Conservation (phyloP, 2,113 vertebrate species). For the Tricholaema leucomelas region DNA sequence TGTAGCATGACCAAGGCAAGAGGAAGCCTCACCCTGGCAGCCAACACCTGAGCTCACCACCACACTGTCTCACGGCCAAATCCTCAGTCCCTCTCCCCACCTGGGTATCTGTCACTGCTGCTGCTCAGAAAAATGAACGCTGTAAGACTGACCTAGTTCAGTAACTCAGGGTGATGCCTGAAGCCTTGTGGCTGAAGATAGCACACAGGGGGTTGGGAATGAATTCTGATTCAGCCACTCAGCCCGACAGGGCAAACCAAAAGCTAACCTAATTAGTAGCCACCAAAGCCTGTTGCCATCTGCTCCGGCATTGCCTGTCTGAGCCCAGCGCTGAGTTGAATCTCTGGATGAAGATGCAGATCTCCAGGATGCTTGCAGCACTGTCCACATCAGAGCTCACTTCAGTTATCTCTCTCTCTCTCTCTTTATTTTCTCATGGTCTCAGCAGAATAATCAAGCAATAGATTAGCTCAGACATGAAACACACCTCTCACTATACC, state of each 20-base stretch:
- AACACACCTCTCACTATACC: not conserved
- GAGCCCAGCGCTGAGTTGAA: not conserved
- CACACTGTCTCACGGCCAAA: rapidly evolving
- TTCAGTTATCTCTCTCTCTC: not conserved
- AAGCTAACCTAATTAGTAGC: not conserved
- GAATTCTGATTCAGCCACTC: not conserved
- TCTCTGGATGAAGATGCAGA: not conserved
- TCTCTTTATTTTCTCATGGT: not conserved
- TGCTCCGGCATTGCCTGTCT: not conserved
- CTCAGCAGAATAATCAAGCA: not conserved
- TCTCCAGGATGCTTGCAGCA: not conserved
- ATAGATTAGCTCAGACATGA: not conserved
- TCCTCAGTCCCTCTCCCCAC: not conserved
- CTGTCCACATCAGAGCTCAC: constrained; percentile 5
- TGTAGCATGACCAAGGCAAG: not conserved
- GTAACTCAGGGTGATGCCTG: not conserved
- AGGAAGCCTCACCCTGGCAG: constrained; percentile 33
- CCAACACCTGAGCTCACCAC: constrained; percentile 21
- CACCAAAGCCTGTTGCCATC: not conserved
- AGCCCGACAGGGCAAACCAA: not conserved
- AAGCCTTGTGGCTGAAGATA: not conserved
- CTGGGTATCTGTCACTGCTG: rapidly evolving
- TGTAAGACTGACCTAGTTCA: rapidly evolving
- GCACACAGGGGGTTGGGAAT: not conserved
- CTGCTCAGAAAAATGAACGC: not conserved